Percentiles rank a stretch among this genome's conserved stretches.
Conservation (phyloP, 2,797 vertebrate genomes). For the Siniperca scherzeri region DNA sequence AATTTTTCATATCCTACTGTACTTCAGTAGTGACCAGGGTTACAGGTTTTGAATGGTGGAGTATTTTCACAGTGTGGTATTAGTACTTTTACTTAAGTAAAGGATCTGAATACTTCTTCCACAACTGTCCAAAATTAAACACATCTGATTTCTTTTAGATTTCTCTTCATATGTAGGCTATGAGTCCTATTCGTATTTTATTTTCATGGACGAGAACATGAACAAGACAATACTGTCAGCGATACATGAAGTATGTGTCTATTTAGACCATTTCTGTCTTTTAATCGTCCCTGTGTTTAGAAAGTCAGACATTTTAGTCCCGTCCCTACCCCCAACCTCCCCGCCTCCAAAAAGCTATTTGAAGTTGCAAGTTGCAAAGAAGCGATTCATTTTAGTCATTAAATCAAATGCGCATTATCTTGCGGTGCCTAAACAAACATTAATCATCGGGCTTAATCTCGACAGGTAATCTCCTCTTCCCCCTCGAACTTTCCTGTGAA, state of each 20-base stretch:
- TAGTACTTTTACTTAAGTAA: too few species aligned
- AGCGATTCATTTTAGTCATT: constrained; percentile 76
- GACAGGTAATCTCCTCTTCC: constrained; percentile 78
- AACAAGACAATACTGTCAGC: constrained; percentile 58
- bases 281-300: constrained; percentile 50
- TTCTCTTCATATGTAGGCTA: neutral
- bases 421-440: constrained; percentile 72
- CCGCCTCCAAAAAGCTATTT: constrained; percentile 36
- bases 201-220: constrained; percentile 17
- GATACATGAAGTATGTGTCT: constrained; percentile 31
- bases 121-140: too few species aligned
- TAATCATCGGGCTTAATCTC: constrained; percentile 76
- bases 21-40: too few species aligned
- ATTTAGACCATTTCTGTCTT: constrained; percentile 38
- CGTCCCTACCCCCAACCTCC: neutral
- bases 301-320: constrained; percentile 44
- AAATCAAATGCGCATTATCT: constrained; percentile 76
- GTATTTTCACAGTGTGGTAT: too few species aligned
- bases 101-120: too few species aligned
- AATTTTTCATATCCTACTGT: too few species aligned
- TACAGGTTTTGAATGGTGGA: too few species aligned
- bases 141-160: too few species aligned
- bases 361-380: constrained; percentile 62
- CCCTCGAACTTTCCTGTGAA: constrained; percentile 62
- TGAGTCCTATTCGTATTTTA: constrained; percentile 7